Percentiles rank a stretch among this genome's conserved stretches.
phyloP scores from a whole-genome alignment of 2,113 vertebrate genomes.

The Electrona antarctica region DNA sequence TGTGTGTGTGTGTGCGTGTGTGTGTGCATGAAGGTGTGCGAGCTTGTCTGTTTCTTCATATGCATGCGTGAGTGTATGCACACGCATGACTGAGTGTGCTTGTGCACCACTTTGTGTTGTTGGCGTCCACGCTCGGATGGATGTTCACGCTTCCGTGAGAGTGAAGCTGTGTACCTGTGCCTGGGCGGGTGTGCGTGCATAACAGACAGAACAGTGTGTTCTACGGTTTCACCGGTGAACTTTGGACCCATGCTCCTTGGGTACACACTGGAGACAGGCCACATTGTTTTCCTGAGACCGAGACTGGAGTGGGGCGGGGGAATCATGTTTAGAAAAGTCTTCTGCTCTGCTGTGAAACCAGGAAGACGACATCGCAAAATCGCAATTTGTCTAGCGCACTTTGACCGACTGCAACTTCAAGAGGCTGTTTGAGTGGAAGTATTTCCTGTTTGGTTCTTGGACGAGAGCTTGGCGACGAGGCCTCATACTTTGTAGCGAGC shows the following conservation, averaged over 20 bases:
- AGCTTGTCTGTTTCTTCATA: background rate
- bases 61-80: background rate
- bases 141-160: constrained; percentile 18
- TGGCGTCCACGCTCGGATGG: constrained; percentile 27
- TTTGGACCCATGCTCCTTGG: constrained; percentile 54
- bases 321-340: constrained; percentile 38
- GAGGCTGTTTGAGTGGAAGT: constrained; percentile 31
- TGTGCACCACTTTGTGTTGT: background rate
- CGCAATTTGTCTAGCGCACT: constrained; percentile 29
- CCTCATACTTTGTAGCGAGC: background rate
- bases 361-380: constrained; percentile 24
- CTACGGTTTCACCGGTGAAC: constrained; percentile 60
- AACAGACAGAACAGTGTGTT: constrained; percentile 29
- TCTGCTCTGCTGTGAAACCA: constrained; percentile 18
- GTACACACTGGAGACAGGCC: constrained; percentile 50
- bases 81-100: background rate
- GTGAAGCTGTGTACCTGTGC: constrained; percentile 34
- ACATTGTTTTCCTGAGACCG: constrained; percentile 58
- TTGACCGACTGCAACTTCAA: constrained; percentile 38
- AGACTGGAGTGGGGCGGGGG: constrained; percentile 8
- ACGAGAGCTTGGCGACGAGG: background rate
- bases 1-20: constrained; percentile 1
- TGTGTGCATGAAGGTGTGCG: background rate
- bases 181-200: constrained; percentile 27
- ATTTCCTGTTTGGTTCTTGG: constrained; percentile 56